phyloP scores from a whole-genome alignment of 2,113 vertebrate genomes.

The Redunca redunca region DNA sequence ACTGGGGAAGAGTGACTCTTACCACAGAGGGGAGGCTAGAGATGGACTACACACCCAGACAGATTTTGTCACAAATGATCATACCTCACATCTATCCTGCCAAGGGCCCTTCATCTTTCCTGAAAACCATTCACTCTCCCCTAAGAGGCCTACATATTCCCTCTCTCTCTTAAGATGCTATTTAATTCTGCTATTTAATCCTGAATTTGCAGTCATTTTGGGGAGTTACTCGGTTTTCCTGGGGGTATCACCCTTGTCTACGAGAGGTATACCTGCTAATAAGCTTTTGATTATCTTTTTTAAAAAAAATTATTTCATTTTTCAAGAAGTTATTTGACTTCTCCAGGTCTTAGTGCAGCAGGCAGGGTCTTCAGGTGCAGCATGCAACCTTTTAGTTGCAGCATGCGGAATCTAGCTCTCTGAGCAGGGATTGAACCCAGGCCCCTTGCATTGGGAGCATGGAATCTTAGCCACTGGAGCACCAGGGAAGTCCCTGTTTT shows the following conservation, averaged over 20 bases:
- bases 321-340: background rate
- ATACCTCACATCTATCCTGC: background rate
- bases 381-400: background rate
- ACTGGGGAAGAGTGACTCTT: background rate
- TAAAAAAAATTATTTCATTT: background rate
- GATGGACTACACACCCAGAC: background rate
- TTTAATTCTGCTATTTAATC: background rate
- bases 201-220: background rate
- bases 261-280: background rate
- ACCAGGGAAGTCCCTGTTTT: background rate
- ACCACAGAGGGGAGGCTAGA: background rate
- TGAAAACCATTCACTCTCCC: background rate
- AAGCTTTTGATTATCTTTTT: background rate
- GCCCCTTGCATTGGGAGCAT: background rate
- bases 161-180: background rate
- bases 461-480: background rate
- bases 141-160: too few species aligned
- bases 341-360: background rate
- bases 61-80: background rate
- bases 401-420: rapidly evolving
- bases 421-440: background rate
- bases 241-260: background rate
- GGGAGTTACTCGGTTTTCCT: background rate
- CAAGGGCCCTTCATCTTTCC: background rate
- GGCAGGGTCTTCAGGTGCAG: background rate